These are phyloP conservation scores for Phainopepla nitens DNA, from an alignment of 2,113 vertebrate genomes.

Conservation along the genomic window DNA sequence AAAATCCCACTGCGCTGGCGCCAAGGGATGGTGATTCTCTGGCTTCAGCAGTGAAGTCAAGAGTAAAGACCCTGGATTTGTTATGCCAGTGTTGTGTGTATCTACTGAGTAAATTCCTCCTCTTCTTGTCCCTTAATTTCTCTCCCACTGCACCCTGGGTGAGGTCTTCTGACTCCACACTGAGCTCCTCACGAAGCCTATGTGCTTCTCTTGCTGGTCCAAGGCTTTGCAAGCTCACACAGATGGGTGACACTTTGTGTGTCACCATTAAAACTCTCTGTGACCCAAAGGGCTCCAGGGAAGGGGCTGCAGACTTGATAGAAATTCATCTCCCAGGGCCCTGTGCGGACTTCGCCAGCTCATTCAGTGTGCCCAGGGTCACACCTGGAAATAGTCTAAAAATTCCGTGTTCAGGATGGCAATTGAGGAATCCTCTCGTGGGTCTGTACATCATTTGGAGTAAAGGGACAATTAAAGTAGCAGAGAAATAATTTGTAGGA, in stretches of 20 bases:
- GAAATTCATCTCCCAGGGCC: background rate
- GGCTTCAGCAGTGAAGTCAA: background rate
- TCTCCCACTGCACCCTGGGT: background rate
- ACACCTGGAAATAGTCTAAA: background rate
- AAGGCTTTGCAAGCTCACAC: background rate
- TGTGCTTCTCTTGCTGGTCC: background rate
- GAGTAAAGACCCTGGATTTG: background rate
- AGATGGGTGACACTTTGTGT: background rate
- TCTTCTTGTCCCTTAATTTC: background rate
- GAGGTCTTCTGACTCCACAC: background rate
- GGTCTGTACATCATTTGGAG: fast-evolving
- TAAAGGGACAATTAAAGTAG: background rate
- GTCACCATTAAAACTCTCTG: fast-evolving
- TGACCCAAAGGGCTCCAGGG: background rate
- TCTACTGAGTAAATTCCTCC: background rate
- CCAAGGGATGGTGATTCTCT: background rate
- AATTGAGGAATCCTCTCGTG: background rate
- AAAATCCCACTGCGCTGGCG: background rate
- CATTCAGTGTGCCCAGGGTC: fast-evolving
- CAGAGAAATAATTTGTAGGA: background rate
- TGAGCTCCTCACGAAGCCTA: background rate
- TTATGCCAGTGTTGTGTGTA: background rate
- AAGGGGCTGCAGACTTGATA: background rate
- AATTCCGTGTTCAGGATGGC: fast-evolving
- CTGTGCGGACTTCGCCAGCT: background rate